Evolutionary conservation across 1,140 invertebrate species (phyloP), one percentile per base, ranked within the genome.

Genomic region (Myzus persicae): DNA sequence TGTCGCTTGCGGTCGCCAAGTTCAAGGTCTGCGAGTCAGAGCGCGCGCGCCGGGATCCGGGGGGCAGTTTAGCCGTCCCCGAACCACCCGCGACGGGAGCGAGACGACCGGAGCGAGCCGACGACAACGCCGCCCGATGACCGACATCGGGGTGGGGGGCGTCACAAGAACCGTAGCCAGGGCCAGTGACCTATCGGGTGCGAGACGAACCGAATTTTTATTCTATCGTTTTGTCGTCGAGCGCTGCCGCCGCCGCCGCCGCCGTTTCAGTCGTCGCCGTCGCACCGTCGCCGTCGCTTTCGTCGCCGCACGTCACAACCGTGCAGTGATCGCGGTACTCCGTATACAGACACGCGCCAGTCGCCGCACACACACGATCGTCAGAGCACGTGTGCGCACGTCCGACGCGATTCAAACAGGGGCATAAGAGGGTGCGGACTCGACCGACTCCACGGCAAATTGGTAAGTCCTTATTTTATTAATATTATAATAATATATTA

Each of bases 181-280:
- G 59, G 59, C 59, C 59, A 76, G 59, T 76, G 59, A 76, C 59
- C 59, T 76, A 76, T 76, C 59, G 59, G 59, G 59, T 76, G 59
- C 59, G 59, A 76, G 59, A 76, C 59, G n/a, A n/a, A 76, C 59
- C 14, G 31, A 76, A n/a, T 76, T 76, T 76, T 76, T n/a, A 76
- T 76, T 18, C 6, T n/a, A 76, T 76, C 59, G 59, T 76, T 76
- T 18, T 22, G 48, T 9, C 31, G 84, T 87, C 26, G 84, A 76
- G 40, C 82, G 38, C 5, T 22, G 48, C 18, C 85, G 31, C 5
- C 48, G 48, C 18, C 85, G 31, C 6, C 38, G 42, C 44, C 26
- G 7, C 8, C 42, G n/a, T 2, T 42, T 42, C 82, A 84, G 38
- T 85, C 26, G 40, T 38, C 31, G 44, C n/a, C 44, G 46, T 40